Conservation (phyloP, 2,113 vertebrate genomes). For the Clarias macrocephalus region DNA sequence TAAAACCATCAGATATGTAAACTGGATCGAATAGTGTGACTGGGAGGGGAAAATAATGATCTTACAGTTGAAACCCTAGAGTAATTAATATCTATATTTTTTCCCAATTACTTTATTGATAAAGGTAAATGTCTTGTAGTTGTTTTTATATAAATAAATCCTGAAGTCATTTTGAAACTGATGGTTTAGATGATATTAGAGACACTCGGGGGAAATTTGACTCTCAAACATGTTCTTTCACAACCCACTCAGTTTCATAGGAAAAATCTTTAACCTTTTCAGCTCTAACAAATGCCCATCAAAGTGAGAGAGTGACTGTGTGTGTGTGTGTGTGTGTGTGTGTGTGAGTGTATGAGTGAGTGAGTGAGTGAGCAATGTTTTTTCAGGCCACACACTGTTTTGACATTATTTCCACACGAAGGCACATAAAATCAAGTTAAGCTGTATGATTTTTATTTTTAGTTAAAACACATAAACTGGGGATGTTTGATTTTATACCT, state of each 20-base stretch:
- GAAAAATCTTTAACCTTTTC: slow-evolving; percentile 97
- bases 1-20: background rate
- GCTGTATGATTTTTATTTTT: background rate
- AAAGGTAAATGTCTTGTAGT: slow-evolving; percentile 80
- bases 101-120: slow-evolving; percentile 3
- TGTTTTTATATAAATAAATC: slow-evolving; percentile 98
- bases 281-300: slow-evolving; percentile 72
- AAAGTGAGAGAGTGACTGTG: slow-evolving; percentile 54
- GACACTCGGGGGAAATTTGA: slow-evolving; percentile 93
- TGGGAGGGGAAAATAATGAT: background rate
- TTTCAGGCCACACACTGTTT: slow-evolving; percentile 32
- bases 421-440: slow-evolving; percentile 9
- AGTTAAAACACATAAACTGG: background rate
- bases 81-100: background rate
- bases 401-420: background rate
- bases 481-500: background rate
- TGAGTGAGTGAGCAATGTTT: slow-evolving; percentile 29
- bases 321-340: slow-evolving; percentile 20
- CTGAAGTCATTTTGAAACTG: slow-evolving; percentile 98
- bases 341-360: slow-evolving; percentile 28
- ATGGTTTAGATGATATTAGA: slow-evolving; percentile 97
- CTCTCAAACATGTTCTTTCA: slow-evolving; percentile 92
- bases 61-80: background rate
- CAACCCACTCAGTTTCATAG: slow-evolving; percentile 98
- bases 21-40: background rate